Evolutionary conservation across 1,140 invertebrate species (phyloP).

Genomic region (Psix sp.): DNA sequence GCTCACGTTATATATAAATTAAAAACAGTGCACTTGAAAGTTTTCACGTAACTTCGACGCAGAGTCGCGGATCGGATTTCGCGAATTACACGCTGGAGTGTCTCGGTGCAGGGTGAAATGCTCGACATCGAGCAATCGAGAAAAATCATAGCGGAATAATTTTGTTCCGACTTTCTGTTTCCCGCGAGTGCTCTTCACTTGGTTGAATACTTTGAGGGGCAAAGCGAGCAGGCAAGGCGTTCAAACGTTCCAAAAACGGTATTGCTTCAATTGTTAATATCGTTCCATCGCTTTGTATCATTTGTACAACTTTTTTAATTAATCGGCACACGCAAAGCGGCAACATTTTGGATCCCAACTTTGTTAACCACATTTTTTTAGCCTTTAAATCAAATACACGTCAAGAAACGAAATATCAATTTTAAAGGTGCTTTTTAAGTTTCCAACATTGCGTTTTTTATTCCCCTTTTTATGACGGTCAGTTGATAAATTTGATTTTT

Average conservation of each 20-base stretch:
- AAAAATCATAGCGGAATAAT: conserved; percentile 60
- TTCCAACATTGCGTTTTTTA: no score
- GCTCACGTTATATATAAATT: conserved; percentile 40
- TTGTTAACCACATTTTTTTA: no score
- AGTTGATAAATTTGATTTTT: no score
- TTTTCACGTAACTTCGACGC: conserved; percentile 27
- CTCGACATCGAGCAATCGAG: conserved; percentile 53
- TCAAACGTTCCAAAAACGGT: neutral
- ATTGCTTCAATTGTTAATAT: neutral
- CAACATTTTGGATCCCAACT: no score
- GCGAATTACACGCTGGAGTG: conserved; percentile 34
- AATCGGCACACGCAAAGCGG: conserved; percentile 2
- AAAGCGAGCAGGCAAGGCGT: conserved; percentile 7
- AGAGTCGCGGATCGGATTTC: conserved; percentile 44
- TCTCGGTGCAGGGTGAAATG: conserved; percentile 49
- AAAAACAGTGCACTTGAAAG: conserved; percentile 38
- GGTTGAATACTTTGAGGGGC: conserved; percentile 49
- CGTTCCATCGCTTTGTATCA: conserved; percentile 9
- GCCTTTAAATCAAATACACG: no score
- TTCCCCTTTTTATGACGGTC: no score
- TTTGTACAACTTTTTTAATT: conserved; percentile 2
- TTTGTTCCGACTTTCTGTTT: conserved; percentile 56
- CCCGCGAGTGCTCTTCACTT: conserved; percentile 45
- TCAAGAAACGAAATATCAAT: no score
- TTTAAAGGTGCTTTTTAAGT: no score